Conservation (phyloP, 1,140 invertebrate genomes). For the Conus ventricosus region DNA sequence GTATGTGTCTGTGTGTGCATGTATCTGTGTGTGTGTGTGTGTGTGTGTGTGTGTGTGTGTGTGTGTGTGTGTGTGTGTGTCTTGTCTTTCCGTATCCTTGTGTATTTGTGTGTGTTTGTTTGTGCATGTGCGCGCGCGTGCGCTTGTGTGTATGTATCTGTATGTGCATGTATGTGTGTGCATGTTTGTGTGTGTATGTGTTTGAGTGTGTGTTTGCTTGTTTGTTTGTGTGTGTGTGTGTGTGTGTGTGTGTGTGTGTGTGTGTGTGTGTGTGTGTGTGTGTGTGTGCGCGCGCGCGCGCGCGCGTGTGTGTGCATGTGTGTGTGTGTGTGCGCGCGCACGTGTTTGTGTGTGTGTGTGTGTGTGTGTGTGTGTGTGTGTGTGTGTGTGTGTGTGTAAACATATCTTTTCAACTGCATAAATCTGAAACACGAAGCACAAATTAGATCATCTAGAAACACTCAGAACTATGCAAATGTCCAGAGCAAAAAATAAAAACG, state of each 20-base stretch:
- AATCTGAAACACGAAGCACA: too few species aligned
- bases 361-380: too few species aligned
- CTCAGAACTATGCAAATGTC: too few species aligned
- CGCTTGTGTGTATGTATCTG: background rate
- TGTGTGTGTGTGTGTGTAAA: too few species aligned
- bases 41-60: too few species aligned
- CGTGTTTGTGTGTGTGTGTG: too few species aligned
- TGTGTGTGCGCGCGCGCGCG: background rate
- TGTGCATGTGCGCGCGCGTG: background rate
- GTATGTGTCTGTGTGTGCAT: background rate
- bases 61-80: constrained; percentile 20
- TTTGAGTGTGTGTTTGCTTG: background rate
- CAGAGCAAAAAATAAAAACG: too few species aligned
- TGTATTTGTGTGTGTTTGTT: constrained; percentile 20
- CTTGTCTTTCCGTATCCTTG: background rate
- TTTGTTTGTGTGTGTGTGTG: background rate
- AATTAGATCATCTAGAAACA: too few species aligned
- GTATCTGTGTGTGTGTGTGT: too few species aligned
- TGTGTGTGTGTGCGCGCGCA: too few species aligned
- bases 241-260: constrained; percentile 15
- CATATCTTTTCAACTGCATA: too few species aligned
- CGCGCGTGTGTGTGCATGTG: background rate
- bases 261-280: constrained; percentile 7
- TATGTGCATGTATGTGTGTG: background rate
- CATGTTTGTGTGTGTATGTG: background rate